phyloP scores from a whole-genome alignment of 2,113 vertebrate genomes.

The Mus spicilegus region DNA sequence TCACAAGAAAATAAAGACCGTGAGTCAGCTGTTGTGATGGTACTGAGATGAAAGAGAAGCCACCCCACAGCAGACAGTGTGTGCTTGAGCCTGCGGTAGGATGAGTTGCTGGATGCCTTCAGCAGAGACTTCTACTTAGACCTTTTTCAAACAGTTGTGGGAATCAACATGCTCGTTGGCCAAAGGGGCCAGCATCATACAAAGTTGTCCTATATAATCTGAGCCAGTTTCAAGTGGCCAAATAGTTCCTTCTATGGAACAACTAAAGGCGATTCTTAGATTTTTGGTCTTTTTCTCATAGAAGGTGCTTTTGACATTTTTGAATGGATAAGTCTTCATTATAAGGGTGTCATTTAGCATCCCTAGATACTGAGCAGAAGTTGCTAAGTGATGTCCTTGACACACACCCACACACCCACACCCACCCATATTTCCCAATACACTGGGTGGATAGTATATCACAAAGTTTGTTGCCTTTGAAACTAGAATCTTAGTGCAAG shows the following conservation, averaged over 20 bases:
- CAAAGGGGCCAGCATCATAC: neutral
- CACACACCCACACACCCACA: neutral
- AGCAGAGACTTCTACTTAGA: neutral
- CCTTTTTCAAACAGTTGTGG: neutral
- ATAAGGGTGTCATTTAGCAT: neutral
- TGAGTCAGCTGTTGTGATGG: neutral
- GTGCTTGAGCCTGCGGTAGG: neutral
- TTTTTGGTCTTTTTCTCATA: neutral
- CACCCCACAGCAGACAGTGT: neutral
- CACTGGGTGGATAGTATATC: neutral
- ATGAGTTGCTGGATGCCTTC: neutral
- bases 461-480: neutral
- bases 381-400: neutral
- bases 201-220: neutral
- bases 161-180: neutral
- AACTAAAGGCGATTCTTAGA: slow-evolving; percentile 12
- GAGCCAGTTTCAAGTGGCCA: neutral
- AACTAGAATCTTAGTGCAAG: neutral
- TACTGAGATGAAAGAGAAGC: slow-evolving; percentile 6
- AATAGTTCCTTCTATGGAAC: neutral
- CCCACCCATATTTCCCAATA: neutral
- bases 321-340: neutral
- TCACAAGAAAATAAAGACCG: slow-evolving; percentile 20
- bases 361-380: neutral
- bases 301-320: neutral